Conservation (phyloP, 2,797 vertebrate genomes). For the Lacerta agilis region DNA sequence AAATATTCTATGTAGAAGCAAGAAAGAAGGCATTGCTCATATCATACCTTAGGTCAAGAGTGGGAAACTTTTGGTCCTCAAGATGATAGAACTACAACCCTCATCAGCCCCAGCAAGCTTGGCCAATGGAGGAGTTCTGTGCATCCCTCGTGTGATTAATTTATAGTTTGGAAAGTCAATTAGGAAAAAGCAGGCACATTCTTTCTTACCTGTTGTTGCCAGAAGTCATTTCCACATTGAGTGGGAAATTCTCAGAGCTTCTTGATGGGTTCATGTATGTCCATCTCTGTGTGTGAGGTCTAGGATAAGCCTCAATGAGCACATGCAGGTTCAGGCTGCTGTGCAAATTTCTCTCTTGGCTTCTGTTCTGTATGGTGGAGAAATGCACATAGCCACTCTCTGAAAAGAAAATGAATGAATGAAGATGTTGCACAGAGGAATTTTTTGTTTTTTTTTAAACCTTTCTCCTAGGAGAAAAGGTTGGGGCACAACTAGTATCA, state of each 20-base stretch:
- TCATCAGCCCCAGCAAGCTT: too few species aligned
- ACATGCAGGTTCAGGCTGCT: constrained; percentile 84
- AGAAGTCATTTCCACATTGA: neutral
- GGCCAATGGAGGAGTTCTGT: neutral
- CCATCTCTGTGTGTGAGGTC: constrained; percentile 75
- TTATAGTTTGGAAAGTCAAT: neutral
- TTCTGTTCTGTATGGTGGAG: constrained; percentile 78
- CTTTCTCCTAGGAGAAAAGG: neutral
- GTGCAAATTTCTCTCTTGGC: constrained; percentile 81
- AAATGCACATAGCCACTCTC: constrained; percentile 87
- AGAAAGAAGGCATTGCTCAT: neutral
- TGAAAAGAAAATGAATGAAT: constrained; percentile 72
- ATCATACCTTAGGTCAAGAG: neutral
- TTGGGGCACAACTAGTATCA: neutral
- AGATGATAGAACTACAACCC: too few species aligned
- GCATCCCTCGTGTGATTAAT: neutral
- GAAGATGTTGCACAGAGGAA: neutral
- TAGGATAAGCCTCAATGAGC: constrained; percentile 88
- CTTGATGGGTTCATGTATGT: constrained; percentile 63
- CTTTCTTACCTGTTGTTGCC: constrained; percentile 69
- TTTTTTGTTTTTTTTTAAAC: too few species aligned
- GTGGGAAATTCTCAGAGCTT: neutral
- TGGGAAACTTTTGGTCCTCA: too few species aligned
- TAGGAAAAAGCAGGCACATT: neutral
- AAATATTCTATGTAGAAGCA: neutral